Evolutionary conservation across 2,888 invertebrate species (phyloP).

Genomic region (Eumerus sabulonum): DNA sequence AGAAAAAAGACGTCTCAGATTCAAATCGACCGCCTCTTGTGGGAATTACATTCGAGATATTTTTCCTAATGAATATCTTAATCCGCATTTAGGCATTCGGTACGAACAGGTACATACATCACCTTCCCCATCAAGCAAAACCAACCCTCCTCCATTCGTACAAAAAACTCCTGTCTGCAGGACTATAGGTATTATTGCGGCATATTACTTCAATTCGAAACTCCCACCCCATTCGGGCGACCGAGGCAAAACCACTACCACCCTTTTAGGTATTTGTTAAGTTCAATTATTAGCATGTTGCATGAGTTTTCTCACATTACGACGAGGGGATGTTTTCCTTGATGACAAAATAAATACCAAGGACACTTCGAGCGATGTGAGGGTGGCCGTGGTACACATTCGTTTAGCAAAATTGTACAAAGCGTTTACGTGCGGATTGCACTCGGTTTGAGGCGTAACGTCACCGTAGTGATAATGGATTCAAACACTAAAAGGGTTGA

Average conservation of each 20-base stretch:
- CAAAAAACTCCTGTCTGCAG: conserved; percentile 23
- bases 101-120: conserved; percentile 34
- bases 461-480: conserved; percentile 66
- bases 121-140: background rate
- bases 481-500: conserved; percentile 68
- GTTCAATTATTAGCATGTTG: conserved; percentile 69
- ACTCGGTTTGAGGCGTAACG: conserved; percentile 66
- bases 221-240: conserved; percentile 40
- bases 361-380: conserved; percentile 35
- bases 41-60: conserved; percentile 19
- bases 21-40: too few species aligned
- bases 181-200: conserved; percentile 48
- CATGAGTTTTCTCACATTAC: conserved; percentile 63
- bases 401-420: conserved; percentile 60
- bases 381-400: conserved; percentile 42
- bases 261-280: conserved; percentile 54
- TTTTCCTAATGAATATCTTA: background rate
- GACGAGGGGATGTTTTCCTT: conserved; percentile 60
- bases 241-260: conserved; percentile 52
- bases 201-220: conserved; percentile 57
- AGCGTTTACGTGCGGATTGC: conserved; percentile 38
- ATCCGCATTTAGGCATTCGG: conserved; percentile 12
- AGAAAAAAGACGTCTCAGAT: too few species aligned
- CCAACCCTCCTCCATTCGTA: conserved; percentile 17
- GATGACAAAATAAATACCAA: conserved; percentile 67